Base-by-base conservation (phyloP, 2,888 invertebrate genomes). In the Drosophila meridionalis region DNA sequence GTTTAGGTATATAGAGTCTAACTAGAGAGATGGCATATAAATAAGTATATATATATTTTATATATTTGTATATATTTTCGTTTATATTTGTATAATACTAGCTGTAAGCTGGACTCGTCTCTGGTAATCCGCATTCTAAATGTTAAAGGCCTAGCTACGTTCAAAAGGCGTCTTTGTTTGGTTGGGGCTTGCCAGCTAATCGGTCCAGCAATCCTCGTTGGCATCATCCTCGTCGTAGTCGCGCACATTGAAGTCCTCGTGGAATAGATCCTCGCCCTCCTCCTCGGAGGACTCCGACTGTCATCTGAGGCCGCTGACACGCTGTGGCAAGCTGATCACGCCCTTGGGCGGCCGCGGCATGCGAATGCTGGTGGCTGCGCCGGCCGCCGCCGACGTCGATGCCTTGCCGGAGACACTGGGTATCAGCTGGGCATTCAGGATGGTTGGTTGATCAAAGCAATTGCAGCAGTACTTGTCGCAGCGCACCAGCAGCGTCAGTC, bases 201-300 rank as follows among this genome's bases (percentile, higher is more conserved):
- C 92, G 76, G 91, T 91, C 92, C 92, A 92, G 78, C 85, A 83
- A 67, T 90, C 89, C 64, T 85, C 91, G 14, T 87, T 82, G 32
- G 81, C 91, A 43, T 84, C 80, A 8, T 87, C 89, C 61, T 92
- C 91, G n/a, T 91, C 87, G 34, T 85, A 91, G 52, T 92, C 92
- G 34, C 79, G 78, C 32, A 92, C 89, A 86, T 92, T 92, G 78
- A 92, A 92, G 70, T 92, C 92, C 74, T 93, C 93, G 75, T 93
- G 91, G 73, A 91, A 91, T 60, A 92, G 83, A 70, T 93, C 91
- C 58, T 92, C 93, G 82, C 92, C 92, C 76, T 92, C 93, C 50
- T 92, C 92, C 56, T 92, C 92, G 60, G 93, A 93, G 86, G 92
- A 92, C 77, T 93, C 93, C 20, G 92, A 91, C 65, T 93, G 93